Evolutionary conservation across 2,797 vertebrate genomes (phyloP), one percentile per base, ranked within the genome.

Genomic region (Arnoldichthys spilopterus): DNA sequence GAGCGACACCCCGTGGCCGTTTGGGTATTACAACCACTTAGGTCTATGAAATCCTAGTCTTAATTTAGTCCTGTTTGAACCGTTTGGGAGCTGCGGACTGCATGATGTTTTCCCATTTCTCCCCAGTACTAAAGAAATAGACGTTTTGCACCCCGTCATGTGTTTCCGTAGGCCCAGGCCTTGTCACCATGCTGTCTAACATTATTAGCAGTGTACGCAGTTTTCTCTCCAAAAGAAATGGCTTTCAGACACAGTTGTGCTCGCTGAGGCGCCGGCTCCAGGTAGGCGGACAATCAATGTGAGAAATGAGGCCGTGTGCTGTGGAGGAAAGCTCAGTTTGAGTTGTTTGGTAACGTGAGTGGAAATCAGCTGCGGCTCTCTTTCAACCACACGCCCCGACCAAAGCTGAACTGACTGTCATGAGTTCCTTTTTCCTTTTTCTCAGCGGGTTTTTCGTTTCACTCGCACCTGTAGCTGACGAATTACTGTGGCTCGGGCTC

Each of bases 371-470:
- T 6, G 24, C 28, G 4, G 73, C 32, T n/a, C 16, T 51, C n/a
- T 59, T 34, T 45, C n/a, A 72, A 22, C 68, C 34, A 26, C 62
- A 40, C 53, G 28, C 51, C n/a, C 24, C 28, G 18, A 49, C 2
- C 15, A 74, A 61, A 71, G 3, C 20, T 70, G 66, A 64, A 71
- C 13, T 71, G 68, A 12, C 51, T 73, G 54, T 66, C 12, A 7
- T 22, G 3, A 51, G 74, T 81, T 81, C 79, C 79, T 37, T 37
- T 76, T 76, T 76, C 59, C 63, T 66, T 28, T 67, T n/a, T n/a
- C 28, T 67, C 49, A 40, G 8, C 9, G 37, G 64, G 56, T 18
- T 28, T 63, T 63, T 32, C 43, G 64, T 76, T n/a, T 64, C 26
- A 32, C 24, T 24, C 49, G 47, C 72, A 63, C 56, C 58, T 64